These are phyloP conservation scores for Salpingus planirostris DNA, from an alignment of 2,888 invertebrate genomes.

Conservation along the genomic window DNA sequence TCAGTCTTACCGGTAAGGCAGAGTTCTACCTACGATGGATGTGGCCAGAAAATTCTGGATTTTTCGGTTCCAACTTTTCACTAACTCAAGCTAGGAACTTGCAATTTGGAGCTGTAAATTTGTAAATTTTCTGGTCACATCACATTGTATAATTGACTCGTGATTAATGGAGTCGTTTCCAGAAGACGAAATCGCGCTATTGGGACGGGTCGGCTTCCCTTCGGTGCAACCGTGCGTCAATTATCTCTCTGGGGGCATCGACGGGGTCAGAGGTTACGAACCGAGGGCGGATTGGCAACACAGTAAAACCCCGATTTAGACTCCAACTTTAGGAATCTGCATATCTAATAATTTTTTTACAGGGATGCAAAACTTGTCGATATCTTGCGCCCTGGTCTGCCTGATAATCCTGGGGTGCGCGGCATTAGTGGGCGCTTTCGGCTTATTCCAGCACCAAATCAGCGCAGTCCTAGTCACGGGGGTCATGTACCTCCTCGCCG, in stretches of 20 bases:
- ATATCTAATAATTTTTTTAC: too few species aligned
- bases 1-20: conserved; percentile 66
- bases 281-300: conserved; percentile 73
- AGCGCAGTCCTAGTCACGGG: conserved; percentile 90
- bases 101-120: too few species aligned
- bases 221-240: conserved; percentile 66
- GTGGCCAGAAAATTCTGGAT: too few species aligned
- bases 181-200: conserved; percentile 63
- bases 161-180: conserved; percentile 30
- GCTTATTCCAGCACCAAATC: conserved; percentile 83
- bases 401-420: conserved; percentile 82
- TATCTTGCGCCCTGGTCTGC: conserved; percentile 88
- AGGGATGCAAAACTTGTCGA: conserved; percentile 95
- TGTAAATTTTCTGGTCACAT: too few species aligned
- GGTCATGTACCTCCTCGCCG: conserved; percentile 88
- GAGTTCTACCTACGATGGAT: too few species aligned
- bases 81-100: too few species aligned
- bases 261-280: conserved; percentile 58
- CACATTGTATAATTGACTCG: too few species aligned
- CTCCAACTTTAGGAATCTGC: too few species aligned
- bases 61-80: too few species aligned
- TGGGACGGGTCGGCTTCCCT: conserved; percentile 58
- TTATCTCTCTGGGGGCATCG: conserved; percentile 63
- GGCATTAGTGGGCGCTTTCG: conserved; percentile 80
- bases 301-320: conserved; percentile 49